phyloP scores from a whole-genome alignment of 2,797 vertebrate species.

The Acipenser ruthenus region DNA sequence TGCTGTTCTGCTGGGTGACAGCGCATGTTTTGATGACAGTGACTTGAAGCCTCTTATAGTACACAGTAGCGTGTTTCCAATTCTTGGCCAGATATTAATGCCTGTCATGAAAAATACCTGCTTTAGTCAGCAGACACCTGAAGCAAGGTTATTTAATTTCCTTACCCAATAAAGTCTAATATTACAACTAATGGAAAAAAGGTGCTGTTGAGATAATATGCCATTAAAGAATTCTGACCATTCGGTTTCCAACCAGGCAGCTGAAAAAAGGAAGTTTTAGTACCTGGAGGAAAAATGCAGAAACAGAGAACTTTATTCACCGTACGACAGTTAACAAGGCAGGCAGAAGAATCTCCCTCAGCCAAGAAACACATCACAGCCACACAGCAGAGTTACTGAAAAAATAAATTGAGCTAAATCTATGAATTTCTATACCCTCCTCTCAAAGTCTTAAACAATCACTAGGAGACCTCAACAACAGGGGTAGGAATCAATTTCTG shows the following conservation, averaged over 20 bases:
- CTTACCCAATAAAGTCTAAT: neutral
- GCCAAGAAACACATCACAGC: neutral
- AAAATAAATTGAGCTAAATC: neutral
- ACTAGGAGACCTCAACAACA: neutral
- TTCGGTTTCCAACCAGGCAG: neutral
- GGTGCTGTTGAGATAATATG: neutral
- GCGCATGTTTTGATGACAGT: no score
- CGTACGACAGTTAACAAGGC: neutral
- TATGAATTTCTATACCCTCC: neutral
- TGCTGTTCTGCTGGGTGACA: no score
- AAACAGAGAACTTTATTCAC: slow-evolving; percentile 2
- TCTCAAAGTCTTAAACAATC: neutral
- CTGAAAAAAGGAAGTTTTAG: neutral
- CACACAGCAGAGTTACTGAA: neutral
- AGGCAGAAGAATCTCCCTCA: neutral
- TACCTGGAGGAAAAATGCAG: neutral
- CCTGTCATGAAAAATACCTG: neutral
- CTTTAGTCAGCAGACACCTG: neutral
- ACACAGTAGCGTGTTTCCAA: no score
- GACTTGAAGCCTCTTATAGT: no score
- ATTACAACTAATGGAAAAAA: neutral
- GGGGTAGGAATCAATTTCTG: neutral
- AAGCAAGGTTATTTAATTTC: neutral
- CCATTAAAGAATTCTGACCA: neutral
- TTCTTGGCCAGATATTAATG: neutral